These are phyloP conservation scores for Elachura formosa DNA, from an alignment of 2,113 vertebrate species.

Conservation along the genomic window DNA sequence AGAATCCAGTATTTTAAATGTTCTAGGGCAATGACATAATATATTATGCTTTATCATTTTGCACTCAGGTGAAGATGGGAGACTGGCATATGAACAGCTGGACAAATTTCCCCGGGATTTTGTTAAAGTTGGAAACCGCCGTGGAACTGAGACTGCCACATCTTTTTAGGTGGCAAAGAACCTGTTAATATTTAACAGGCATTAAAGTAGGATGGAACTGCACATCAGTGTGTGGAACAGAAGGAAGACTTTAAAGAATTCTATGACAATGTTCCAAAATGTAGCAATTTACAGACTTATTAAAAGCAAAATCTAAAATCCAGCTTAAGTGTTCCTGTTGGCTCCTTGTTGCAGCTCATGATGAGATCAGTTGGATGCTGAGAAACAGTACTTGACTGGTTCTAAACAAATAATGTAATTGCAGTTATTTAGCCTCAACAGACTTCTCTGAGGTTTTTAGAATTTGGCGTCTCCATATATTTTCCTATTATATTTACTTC, in stretches of 20 bases:
- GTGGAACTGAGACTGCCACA: slow-evolving; percentile 84
- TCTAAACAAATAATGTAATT: neutral
- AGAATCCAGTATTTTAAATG: neutral
- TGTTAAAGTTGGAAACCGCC: slow-evolving; percentile 73
- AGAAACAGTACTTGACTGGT: neutral
- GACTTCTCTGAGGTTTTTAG: neutral
- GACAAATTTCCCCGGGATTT: slow-evolving; percentile 86
- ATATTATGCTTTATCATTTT: neutral
- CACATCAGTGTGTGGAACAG: neutral
- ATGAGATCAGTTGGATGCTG: slow-evolving; percentile 2
- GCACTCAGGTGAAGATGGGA: slow-evolving; percentile 86
- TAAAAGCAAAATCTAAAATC: neutral
- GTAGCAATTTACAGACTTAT: neutral
- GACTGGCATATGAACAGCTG: slow-evolving; percentile 89
- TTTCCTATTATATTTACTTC: slow-evolving; percentile 4
- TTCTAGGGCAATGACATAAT: neutral
- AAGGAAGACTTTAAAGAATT: neutral
- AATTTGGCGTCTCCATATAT: slow-evolving; percentile 19
- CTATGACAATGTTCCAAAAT: neutral
- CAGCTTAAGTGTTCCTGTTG: neutral
- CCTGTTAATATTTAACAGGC: neutral
- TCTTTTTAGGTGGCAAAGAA: slow-evolving; percentile 70
- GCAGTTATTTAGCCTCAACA: neutral
- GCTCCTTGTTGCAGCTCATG: neutral
- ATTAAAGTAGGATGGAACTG: neutral